Percentiles rank a stretch among this genome's conserved stretches.
These are phyloP conservation scores for Cylindroiulus punctatus DNA, from an alignment of 2,888 invertebrate genomes.

Conservation along the genomic window DNA sequence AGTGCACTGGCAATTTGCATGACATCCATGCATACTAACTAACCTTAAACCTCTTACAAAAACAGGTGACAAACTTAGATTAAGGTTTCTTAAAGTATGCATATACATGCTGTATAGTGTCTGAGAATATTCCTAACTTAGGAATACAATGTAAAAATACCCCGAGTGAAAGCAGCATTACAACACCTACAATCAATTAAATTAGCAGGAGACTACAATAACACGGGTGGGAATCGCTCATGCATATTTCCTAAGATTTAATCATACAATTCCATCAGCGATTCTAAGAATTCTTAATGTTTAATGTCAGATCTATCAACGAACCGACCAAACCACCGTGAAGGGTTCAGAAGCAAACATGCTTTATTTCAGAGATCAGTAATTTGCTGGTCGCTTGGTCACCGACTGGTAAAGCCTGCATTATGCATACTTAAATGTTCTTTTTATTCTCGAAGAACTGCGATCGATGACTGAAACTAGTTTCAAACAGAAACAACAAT, in stretches of 20 bases:
- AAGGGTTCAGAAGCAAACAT: not conserved
- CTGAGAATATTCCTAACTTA: no score
- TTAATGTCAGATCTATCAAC: not conserved
- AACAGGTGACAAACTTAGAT: no score
- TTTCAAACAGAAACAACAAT: not conserved
- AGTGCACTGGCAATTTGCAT: no score
- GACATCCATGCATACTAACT: no score
- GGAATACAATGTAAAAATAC: not conserved
- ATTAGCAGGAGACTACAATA: not conserved
- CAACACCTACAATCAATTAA: conserved; percentile 2
- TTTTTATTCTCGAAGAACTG: not conserved
- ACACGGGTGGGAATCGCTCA: not conserved
- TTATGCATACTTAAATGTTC: not conserved
- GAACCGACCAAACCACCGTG: not conserved
- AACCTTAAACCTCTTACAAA: no score
- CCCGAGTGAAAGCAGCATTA: not conserved
- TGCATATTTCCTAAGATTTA: conserved; percentile 20
- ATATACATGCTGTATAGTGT: no score
- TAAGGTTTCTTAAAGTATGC: no score
- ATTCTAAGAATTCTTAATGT: not conserved
- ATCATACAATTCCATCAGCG: not conserved
- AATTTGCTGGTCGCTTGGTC: no score
- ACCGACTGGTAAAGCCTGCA: no score
- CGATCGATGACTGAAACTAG: not conserved
- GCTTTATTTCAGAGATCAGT: no score